phyloP scores from a whole-genome alignment of 2,113 vertebrate species.

The Nibea coibor region DNA sequence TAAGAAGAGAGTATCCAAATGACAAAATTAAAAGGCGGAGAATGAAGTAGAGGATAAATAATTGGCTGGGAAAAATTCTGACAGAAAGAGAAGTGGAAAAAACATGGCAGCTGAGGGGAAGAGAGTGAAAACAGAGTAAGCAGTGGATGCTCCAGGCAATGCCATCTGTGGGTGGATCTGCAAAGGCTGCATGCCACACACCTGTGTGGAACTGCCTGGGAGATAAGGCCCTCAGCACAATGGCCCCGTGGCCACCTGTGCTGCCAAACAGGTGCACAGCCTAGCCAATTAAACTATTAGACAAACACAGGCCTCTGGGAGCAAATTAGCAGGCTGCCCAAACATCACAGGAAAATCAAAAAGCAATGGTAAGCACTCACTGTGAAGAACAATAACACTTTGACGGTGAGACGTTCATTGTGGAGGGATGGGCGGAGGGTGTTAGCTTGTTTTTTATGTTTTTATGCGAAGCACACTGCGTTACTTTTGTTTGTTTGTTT shows the following conservation, averaged over 20 bases:
- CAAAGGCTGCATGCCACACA: conserved; percentile 79
- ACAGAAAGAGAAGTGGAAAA: conserved; percentile 61
- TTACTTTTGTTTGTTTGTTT: too few species aligned
- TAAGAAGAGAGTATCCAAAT: conserved; percentile 67
- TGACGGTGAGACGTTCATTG: conserved; percentile 54
- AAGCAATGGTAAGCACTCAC: conserved; percentile 71
- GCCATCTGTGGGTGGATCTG: conserved; percentile 81
- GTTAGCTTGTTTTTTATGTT: too few species aligned
- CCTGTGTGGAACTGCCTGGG: conserved; percentile 81
- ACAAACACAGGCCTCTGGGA: conserved; percentile 82
- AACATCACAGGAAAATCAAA: conserved; percentile 71
- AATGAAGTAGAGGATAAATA: conserved; percentile 67
- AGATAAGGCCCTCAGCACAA: conserved; percentile 75
- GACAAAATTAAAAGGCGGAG: conserved; percentile 65
- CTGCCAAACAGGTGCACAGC: conserved; percentile 82
- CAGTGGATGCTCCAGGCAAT: conserved; percentile 70
- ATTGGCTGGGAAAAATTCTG: conserved; percentile 65
- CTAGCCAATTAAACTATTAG: conserved; percentile 84
- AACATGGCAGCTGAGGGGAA: conserved; percentile 64
- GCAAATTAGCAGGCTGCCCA: conserved; percentile 78
- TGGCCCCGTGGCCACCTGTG: conserved; percentile 80
- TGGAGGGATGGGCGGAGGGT: too few species aligned
- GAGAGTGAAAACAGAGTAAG: conserved; percentile 62
- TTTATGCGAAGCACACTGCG: too few species aligned
- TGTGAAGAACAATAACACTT: conserved; percentile 57